These are phyloP conservation scores for Tethea ocularis DNA, from an alignment of 2,888 invertebrate species.

Conservation along the genomic window DNA sequence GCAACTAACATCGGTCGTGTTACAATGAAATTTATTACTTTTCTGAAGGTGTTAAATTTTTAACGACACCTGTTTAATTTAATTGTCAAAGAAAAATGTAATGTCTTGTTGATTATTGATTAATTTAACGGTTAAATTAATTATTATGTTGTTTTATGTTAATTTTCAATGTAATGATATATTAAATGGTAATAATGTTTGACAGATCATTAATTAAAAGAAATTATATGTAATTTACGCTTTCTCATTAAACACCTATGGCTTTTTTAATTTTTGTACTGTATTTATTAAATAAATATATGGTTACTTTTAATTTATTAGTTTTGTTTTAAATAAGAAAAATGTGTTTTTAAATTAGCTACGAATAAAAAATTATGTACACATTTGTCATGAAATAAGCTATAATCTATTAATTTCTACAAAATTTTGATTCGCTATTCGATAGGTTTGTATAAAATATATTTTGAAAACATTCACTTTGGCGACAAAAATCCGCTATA, in stretches of 20 bases:
- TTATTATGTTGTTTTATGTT: constrained; percentile 40
- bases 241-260: neutral
- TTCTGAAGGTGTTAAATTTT: constrained; percentile 44
- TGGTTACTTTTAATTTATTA: neutral
- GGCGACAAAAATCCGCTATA: too few relatives aligned
- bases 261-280: neutral
- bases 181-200: constrained; percentile 36
- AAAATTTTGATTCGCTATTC: too few relatives aligned
- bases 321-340: neutral
- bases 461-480: too few relatives aligned
- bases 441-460: too few relatives aligned
- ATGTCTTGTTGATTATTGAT: constrained; percentile 19
- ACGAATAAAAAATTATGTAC: neutral
- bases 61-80: constrained; percentile 34
- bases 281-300: too few relatives aligned
- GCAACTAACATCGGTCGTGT: constrained; percentile 16
- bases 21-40: constrained; percentile 25
- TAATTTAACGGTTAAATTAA: constrained; percentile 37
- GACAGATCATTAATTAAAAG: constrained; percentile 38
- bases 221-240: constrained; percentile 12
- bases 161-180: constrained; percentile 39
- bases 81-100: constrained; percentile 50
- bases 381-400: too few relatives aligned
- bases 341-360: neutral
- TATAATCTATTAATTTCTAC: too few relatives aligned